A percentile compares a stretch with the other conserved stretches of the same genome.
phyloP scores from a whole-genome alignment of 2,888 invertebrate genomes.

The Calephelis perditalis region DNA sequence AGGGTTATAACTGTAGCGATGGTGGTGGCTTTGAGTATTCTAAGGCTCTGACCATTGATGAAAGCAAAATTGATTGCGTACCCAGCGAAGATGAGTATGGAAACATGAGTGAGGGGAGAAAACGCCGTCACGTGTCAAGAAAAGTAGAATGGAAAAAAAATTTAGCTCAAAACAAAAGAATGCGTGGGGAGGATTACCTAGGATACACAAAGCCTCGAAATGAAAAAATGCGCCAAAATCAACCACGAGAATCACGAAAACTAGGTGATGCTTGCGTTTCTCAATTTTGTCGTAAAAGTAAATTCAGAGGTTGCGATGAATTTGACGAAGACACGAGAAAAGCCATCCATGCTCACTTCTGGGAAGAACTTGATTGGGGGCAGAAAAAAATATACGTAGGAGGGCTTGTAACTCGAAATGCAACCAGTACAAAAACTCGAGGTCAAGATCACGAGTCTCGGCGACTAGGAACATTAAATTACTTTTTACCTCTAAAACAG shows the following conservation, averaged over 20 bases:
- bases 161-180: too few relatives aligned
- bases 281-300: slow-evolving; percentile 4
- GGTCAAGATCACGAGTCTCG: neutral
- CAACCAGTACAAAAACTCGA: neutral
- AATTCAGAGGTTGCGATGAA: slow-evolving; percentile 7
- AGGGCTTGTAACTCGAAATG: neutral
- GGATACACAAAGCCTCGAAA: neutral
- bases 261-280: neutral
- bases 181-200: too few relatives aligned
- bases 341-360: neutral
- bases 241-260: neutral
- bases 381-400: neutral
- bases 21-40: too few relatives aligned
- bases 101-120: too few relatives aligned
- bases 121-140: too few relatives aligned
- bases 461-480: neutral
- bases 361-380: slow-evolving; percentile 1
- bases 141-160: too few relatives aligned
- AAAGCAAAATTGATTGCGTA: too few relatives aligned
- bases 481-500: neutral
- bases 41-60: too few relatives aligned
- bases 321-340: neutral
- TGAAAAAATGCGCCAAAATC: neutral
- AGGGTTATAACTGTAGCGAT: too few relatives aligned
- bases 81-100: too few relatives aligned